These are phyloP conservation scores for Mus caroli DNA, from an alignment of 2,797 vertebrate species.

Conservation along the genomic window DNA sequence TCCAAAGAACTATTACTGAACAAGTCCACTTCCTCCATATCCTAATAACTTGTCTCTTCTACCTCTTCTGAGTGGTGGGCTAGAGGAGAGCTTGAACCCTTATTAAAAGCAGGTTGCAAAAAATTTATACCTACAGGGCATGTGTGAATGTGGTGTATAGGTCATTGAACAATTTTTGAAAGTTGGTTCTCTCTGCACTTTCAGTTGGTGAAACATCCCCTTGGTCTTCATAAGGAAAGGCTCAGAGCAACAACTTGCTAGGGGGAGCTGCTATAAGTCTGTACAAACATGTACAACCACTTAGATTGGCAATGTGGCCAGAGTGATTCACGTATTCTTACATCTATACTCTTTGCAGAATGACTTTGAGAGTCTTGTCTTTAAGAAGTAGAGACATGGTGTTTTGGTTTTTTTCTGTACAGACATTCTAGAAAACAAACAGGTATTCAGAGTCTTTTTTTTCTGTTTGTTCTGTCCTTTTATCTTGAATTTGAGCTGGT, in stretches of 20 bases:
- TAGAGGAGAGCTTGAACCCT: background rate
- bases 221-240: background rate
- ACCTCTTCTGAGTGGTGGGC: too few species aligned
- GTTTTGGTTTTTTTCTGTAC: too few species aligned
- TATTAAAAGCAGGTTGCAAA: too few species aligned
- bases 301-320: background rate
- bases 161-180: background rate
- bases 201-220: too few species aligned
- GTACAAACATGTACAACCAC: background rate
- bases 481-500: background rate
- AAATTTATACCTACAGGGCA: too few species aligned
- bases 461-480: background rate
- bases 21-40: background rate
- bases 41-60: background rate
- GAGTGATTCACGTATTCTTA: background rate
- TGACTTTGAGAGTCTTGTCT: background rate
- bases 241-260: conserved; percentile 4
- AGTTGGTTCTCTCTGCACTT: background rate
- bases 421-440: background rate
- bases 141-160: background rate
- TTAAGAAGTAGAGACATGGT: background rate
- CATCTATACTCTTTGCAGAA: background rate
- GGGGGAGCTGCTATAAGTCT: background rate
- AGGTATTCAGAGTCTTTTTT: background rate
- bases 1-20: background rate